phyloP scores from a whole-genome alignment of 2,797 vertebrate species.

The Anabacerthia variegaticeps region DNA sequence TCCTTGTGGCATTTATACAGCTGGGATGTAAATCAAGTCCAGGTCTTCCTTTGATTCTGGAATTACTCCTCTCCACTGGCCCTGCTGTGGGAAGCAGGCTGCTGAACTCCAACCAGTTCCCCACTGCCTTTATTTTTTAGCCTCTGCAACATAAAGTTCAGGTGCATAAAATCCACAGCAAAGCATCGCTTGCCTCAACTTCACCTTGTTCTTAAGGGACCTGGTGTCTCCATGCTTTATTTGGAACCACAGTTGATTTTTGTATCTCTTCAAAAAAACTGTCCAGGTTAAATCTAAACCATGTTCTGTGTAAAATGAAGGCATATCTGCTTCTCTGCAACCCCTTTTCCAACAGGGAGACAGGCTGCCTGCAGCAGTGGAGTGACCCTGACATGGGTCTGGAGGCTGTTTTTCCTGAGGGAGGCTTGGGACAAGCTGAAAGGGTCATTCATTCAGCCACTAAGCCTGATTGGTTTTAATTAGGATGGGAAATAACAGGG shows the following conservation, averaged over 20 bases:
- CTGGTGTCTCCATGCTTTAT: neutral
- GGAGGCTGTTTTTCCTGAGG: neutral
- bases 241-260: neutral
- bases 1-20: neutral
- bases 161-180: neutral
- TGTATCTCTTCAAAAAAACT: neutral
- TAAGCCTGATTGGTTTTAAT: neutral
- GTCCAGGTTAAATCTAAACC: neutral
- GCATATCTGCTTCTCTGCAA: neutral
- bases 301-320: neutral
- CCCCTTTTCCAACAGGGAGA: neutral
- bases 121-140: neutral
- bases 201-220: neutral
- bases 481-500: neutral
- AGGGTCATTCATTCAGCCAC: neutral
- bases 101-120: neutral
- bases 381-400: rapidly evolving
- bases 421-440: neutral
- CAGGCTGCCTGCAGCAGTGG: neutral
- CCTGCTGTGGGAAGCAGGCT: rapidly evolving
- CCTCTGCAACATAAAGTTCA: neutral
- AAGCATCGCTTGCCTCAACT: neutral
- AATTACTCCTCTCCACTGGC: neutral
- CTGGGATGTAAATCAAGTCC: neutral
- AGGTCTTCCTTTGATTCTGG: neutral